phyloP scores from a whole-genome alignment of 2,797 vertebrate genomes.

The Potorous gilbertii region DNA sequence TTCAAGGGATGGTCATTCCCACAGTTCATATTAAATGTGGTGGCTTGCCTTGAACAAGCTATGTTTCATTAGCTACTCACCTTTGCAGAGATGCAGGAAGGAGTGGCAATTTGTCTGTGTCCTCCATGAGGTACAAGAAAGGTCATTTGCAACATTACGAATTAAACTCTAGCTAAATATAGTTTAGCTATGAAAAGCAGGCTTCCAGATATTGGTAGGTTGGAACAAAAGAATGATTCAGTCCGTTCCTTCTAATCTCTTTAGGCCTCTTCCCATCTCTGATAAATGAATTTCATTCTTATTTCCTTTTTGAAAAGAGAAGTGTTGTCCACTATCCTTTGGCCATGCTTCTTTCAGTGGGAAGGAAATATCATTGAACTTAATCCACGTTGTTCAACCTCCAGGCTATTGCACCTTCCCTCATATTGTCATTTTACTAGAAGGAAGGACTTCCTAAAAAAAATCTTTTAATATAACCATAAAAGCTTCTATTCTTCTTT shows the following conservation, averaged over 20 bases:
- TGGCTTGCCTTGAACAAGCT: slow-evolving; percentile 72
- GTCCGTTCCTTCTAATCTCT: background rate
- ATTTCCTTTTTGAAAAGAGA: background rate
- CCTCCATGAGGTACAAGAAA: slow-evolving; percentile 80
- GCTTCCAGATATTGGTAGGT: slow-evolving; percentile 57
- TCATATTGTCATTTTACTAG: slow-evolving; percentile 36
- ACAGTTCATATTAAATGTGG: slow-evolving; percentile 75
- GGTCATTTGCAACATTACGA: slow-evolving; percentile 75
- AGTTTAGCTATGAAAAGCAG: slow-evolving; percentile 69
- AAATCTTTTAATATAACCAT: slow-evolving; percentile 45
- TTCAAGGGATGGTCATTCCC: slow-evolving; percentile 64
- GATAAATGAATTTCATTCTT: background rate
- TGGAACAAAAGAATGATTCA: slow-evolving; percentile 56
- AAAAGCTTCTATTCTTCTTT: slow-evolving; percentile 21
- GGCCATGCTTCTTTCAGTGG: background rate
- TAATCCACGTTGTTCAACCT: background rate
- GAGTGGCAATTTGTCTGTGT: slow-evolving; percentile 82
- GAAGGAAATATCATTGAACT: background rate
- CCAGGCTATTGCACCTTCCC: slow-evolving; percentile 12
- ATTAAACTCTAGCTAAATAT: slow-evolving; percentile 77
- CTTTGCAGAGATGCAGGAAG: slow-evolving; percentile 66
- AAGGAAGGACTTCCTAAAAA: slow-evolving; percentile 29
- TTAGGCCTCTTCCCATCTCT: background rate
- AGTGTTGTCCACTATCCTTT: background rate
- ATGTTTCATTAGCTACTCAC: slow-evolving; percentile 80